phyloP scores from a whole-genome alignment of 2,888 invertebrate species.

The Peribatodes rhomboidaria region DNA sequence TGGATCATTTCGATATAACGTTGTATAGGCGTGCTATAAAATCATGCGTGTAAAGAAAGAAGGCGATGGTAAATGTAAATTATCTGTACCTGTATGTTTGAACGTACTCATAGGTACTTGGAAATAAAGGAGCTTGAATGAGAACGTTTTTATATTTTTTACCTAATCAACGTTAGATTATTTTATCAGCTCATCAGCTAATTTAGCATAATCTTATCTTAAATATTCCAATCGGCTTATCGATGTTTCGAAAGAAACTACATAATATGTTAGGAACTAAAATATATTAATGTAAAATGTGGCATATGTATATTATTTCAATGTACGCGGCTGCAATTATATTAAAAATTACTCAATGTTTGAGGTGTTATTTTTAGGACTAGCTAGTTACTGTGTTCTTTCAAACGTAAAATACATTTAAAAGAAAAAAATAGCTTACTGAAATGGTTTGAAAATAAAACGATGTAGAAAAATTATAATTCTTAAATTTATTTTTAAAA shows the following conservation, averaged over 20 bases:
- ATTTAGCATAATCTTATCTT: constrained; percentile 2
- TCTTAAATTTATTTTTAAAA: constrained; percentile 9
- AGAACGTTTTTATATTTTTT: constrained; percentile 34
- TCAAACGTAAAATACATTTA: too few species aligned
- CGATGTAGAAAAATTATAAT: neutral
- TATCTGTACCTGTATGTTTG: constrained; percentile 36
- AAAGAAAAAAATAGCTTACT: too few species aligned
- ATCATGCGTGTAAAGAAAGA: constrained; percentile 16
- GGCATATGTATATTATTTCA: too few species aligned
- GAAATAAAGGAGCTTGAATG: constrained; percentile 84
- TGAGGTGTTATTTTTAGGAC: too few species aligned
- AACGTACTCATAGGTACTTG: constrained; percentile 59
- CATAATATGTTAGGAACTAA: too few species aligned
- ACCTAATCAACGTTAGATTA: neutral
- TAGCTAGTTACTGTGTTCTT: too few species aligned
- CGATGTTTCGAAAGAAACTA: too few species aligned
- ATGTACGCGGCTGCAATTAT: too few species aligned
- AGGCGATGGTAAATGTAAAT: constrained; percentile 31
- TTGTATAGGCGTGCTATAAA: constrained; percentile 12
- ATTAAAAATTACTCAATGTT: too few species aligned
- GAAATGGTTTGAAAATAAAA: neutral
- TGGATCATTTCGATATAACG: constrained; percentile 12
- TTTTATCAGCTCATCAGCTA: neutral
- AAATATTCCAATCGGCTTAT: too few species aligned
- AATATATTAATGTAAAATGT: too few species aligned